phyloP scores from a whole-genome alignment of 23 tunicate species.

The Ciona savignyi region DNA sequence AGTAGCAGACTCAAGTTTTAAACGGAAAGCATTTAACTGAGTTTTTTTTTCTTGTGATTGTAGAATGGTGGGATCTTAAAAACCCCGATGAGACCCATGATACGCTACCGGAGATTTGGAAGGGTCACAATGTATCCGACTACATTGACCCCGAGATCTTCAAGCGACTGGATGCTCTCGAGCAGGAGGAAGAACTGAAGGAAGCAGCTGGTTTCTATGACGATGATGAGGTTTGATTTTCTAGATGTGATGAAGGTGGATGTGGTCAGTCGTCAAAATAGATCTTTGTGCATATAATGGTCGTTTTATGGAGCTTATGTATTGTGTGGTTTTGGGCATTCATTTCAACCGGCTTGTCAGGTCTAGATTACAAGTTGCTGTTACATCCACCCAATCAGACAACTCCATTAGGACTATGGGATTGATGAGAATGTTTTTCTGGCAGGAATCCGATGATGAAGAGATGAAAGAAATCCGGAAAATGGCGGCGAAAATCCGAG shows the following conservation, averaged over 20 bases:
- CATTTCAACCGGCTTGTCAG: too few species aligned
- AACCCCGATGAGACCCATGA: constrained; percentile 89
- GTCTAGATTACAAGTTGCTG: too few species aligned
- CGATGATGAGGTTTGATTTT: constrained; percentile 55
- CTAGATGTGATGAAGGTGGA: too few species aligned
- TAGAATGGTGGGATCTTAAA: constrained; percentile 96
- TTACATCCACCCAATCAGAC: too few species aligned
- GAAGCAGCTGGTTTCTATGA: constrained; percentile 93
- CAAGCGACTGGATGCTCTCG: constrained; percentile 55
- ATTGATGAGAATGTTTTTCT: background rate
- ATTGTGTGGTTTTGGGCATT: too few species aligned
- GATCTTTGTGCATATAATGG: too few species aligned
- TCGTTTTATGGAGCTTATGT: too few species aligned
- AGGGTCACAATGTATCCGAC: constrained; percentile 90
- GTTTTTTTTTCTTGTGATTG: background rate
- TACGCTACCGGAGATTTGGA: constrained; percentile 78
- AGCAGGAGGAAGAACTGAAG: constrained; percentile 73
- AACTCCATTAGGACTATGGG: too few species aligned
- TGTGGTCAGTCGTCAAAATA: too few species aligned
- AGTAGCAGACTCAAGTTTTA: too few species aligned
- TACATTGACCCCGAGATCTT: constrained; percentile 91
- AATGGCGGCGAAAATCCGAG: constrained; percentile 78
- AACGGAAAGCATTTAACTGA: background rate
- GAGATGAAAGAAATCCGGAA: constrained; percentile 83
- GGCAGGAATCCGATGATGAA: constrained; percentile 76